Base-by-base conservation (phyloP, 2,888 invertebrate species). In the Achlya flavicornis region DNA sequence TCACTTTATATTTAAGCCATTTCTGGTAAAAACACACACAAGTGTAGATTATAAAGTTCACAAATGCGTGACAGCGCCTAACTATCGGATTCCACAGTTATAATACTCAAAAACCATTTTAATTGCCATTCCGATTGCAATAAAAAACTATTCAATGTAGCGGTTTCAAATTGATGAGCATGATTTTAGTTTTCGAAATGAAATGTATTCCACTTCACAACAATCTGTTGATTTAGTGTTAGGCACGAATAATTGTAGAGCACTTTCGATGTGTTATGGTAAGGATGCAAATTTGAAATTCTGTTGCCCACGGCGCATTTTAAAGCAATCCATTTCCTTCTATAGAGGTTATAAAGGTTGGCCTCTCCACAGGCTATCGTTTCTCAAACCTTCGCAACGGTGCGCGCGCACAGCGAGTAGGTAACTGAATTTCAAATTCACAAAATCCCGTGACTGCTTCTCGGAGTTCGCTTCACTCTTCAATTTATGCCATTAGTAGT, bases 401-500 rank as follows among this genome's bases (percentile, higher is more conserved):
- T 67, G 35, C 35, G 33, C 33, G 74, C 69, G 74, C 73, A 81
- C 83, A 76, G 78, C 75, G 79, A 80, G 60, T 53, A 85, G 86
- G 87, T 86, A 88, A 86, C 89, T 89, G 87, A 91, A 91, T 90
- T 90, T 89, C 87, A 87, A 90, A 90, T 90, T 88, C 85, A 87
- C 86, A 88, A 90, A 90, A 91, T 87, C 87, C 86, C 85, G 88
- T 78, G 87, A 89, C 86, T 85, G 80, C 86, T 84, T 85, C 81
- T 76, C 75, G 86, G 79, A 84, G 83, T 84, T 85, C 84, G 85
- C 85, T 88, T 85, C 84, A 85, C 85, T 88, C 86, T 88, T 86
- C 87, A 90, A 89, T 91, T 90, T 89, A 88, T 90, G 85, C 89
- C 86, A 89, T 90, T 90, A 89, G 87, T 87, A 85, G 84, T 84